Evolutionary conservation across 2,888 invertebrate species (phyloP).

Genomic region (Phyto melanocephala): DNA sequence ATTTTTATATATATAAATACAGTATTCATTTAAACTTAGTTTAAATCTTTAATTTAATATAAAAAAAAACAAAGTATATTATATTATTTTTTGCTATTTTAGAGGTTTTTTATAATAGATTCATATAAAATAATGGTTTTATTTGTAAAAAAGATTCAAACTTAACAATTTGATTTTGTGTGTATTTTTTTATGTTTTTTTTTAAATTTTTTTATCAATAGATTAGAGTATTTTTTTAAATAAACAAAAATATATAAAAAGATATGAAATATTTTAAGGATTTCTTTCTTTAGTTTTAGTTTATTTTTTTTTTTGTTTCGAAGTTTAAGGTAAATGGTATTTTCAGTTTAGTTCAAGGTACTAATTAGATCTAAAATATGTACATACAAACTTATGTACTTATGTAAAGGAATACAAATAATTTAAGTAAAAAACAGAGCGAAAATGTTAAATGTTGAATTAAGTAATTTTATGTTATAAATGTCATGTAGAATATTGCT

Average conservation of each 20-base stretch:
- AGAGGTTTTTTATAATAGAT: slow-evolving; percentile 67
- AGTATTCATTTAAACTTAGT: slow-evolving; percentile 63
- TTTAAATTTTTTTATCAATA: slow-evolving; percentile 20
- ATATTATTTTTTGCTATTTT: slow-evolving; percentile 57
- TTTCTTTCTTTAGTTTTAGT: slow-evolving; percentile 13
- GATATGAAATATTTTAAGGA: slow-evolving; percentile 48
- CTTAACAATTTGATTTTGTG: slow-evolving; percentile 68
- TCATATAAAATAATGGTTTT: slow-evolving; percentile 58
- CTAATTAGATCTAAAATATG: slow-evolving; percentile 17
- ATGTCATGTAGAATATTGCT: slow-evolving; percentile 67
- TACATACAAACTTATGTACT: no score
- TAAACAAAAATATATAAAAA: slow-evolving; percentile 23
- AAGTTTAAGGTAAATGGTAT: slow-evolving; percentile 50
- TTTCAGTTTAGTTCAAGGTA: slow-evolving; percentile 47
- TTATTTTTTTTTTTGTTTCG: no score
- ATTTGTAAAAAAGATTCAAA: slow-evolving; percentile 70
- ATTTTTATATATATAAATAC: slow-evolving; percentile 59
- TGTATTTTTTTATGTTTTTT: slow-evolving; percentile 44
- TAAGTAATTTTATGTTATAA: no score
- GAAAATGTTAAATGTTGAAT: no score
- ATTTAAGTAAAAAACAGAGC: no score
- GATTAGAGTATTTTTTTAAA: slow-evolving; percentile 54
- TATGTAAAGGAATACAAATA: no score
- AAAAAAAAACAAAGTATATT: slow-evolving; percentile 68
- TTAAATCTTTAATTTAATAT: slow-evolving; percentile 68